phyloP scores from a whole-genome alignment of 2,888 invertebrate species.

The Volucella zonaria region DNA sequence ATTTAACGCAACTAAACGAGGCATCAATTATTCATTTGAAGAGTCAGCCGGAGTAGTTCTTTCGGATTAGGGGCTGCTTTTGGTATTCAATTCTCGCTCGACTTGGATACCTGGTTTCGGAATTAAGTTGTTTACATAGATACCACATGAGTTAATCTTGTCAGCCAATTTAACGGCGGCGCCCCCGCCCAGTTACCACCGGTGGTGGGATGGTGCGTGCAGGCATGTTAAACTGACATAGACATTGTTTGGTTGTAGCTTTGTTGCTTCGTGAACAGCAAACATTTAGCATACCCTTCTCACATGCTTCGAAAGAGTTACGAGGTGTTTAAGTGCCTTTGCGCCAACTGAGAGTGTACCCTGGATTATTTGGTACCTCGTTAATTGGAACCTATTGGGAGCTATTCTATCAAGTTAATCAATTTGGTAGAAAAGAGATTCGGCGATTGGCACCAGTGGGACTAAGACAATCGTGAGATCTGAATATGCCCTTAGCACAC shows the following conservation, averaged over 20 bases:
- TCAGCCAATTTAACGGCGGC: not conserved
- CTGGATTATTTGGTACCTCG: slow-evolving; percentile 31
- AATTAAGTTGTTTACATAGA: slow-evolving; percentile 57
- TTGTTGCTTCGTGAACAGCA: slow-evolving; percentile 45
- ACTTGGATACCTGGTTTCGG: slow-evolving; percentile 25
- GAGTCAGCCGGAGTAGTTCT: slow-evolving; percentile 45
- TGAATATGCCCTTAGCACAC: slow-evolving; percentile 8
- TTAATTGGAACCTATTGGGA: slow-evolving; percentile 33
- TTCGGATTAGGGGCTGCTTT: slow-evolving; percentile 33
- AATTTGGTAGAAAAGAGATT: slow-evolving; percentile 31
- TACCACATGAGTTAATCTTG: slow-evolving; percentile 31
- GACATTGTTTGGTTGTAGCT: not conserved
- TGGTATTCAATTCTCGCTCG: slow-evolving; percentile 43
- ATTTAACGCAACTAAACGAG: slow-evolving; percentile 59
- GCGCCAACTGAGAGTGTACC: slow-evolving; percentile 47
- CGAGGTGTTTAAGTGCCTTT: slow-evolving; percentile 52
- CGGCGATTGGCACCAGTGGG: slow-evolving; percentile 38
- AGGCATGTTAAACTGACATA: slow-evolving; percentile 48
- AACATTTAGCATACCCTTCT: slow-evolving; percentile 26
- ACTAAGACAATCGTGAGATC: slow-evolving; percentile 1
- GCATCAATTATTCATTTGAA: slow-evolving; percentile 58
- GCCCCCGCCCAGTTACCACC: not conserved
- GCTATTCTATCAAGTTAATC: slow-evolving; percentile 30
- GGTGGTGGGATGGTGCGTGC: not conserved
- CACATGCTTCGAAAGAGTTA: slow-evolving; percentile 28